Conservation (phyloP, 2,113 vertebrate species). For the Myodes glareolus region DNA sequence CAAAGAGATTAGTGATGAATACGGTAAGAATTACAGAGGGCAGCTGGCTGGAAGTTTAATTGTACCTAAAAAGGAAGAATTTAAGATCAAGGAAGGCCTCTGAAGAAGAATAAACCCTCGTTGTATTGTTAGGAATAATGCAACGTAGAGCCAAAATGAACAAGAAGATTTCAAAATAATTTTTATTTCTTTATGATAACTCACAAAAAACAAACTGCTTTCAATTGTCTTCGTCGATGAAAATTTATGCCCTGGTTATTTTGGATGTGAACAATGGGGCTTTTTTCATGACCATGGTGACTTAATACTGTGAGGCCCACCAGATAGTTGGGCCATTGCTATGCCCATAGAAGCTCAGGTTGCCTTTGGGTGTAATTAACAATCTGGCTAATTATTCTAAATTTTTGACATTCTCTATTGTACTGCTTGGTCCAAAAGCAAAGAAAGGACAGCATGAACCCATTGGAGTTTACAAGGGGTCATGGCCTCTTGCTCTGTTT, state of each 20-base stretch:
- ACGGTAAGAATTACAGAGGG: constrained; percentile 75
- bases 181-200: constrained; percentile 65
- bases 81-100: constrained; percentile 39
- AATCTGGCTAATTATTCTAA: background rate
- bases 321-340: background rate
- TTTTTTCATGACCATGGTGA: background rate
- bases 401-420: background rate
- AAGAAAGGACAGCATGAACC: background rate
- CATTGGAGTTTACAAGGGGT: background rate
- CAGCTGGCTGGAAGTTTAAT: constrained; percentile 77
- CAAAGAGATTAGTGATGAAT: constrained; percentile 63
- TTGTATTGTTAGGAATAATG: constrained; percentile 79
- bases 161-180: constrained; percentile 75
- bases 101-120: constrained; percentile 74
- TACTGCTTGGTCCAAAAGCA: background rate
- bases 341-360: background rate
- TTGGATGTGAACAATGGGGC: background rate
- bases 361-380: background rate
- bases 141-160: constrained; percentile 69
- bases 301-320: background rate
- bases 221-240: background rate
- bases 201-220: constrained; percentile 70
- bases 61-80: constrained; percentile 76
- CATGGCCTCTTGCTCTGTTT: background rate
- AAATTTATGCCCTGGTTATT: constrained; percentile 15